Conservation (phyloP, 2,797 vertebrate genomes). For the Oreochromis grahami region DNA sequence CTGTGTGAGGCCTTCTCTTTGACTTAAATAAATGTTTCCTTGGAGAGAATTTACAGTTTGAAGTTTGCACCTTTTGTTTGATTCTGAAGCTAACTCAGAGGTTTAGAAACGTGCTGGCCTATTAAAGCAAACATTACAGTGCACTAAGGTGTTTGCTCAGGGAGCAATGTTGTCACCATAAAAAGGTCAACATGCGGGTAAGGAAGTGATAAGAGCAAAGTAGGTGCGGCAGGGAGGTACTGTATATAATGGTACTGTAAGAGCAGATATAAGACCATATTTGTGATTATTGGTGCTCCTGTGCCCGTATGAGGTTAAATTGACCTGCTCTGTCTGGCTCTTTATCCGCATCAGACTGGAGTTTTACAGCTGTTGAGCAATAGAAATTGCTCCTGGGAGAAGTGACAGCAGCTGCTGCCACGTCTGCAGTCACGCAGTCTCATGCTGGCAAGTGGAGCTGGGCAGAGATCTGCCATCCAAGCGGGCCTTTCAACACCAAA, state of each 20-base stretch:
- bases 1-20: neutral
- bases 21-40: neutral
- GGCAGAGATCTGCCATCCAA: constrained; percentile 15
- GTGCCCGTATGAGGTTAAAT: neutral
- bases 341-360: neutral
- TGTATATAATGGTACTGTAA: neutral
- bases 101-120: neutral
- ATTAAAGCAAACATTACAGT: constrained; percentile 15
- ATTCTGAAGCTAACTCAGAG: neutral
- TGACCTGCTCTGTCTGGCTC: neutral
- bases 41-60: neutral
- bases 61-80: neutral
- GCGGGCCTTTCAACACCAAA: constrained; percentile 45
- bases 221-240: neutral
- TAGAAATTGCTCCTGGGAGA: neutral
- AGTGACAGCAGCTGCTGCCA: constrained; percentile 25
- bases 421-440: constrained; percentile 51
- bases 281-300: neutral
- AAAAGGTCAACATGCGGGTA: neutral
- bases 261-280: neutral
- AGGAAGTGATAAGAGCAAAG: neutral
- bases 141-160: constrained; percentile 32
- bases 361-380: constrained; percentile 55
- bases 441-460: neutral
- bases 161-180: constrained; percentile 28